Base-by-base conservation (phyloP, 2,797 vertebrate genomes). In the Pipistrellus kuhlii region DNA sequence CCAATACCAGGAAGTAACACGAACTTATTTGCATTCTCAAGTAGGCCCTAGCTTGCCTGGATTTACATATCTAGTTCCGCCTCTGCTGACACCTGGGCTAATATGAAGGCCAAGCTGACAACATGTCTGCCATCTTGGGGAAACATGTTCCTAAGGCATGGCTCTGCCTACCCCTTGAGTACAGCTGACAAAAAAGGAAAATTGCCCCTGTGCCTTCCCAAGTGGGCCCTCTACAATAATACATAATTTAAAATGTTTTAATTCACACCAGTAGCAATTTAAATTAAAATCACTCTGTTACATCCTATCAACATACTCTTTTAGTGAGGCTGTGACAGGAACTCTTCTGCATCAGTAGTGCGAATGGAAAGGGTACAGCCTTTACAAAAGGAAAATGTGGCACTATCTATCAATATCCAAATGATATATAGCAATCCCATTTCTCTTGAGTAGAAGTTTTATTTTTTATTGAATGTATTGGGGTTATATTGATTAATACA, bases 251-350 rank as follows among this genome's bases (percentile, higher is more conserved):
- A 78, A 88, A 72, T 83, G 38, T 48, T 91, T 78, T 51, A 68
- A 4, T 84, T 84, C 23, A 84, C 27, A 80, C 18, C 30, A 84
- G 38, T 27, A 87, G 53, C 87, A 48, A 72, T 83, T 72, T 90
- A 62, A 77, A 90, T 55, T 30, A 84, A 88, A 87, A 83, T 44
- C 20, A 88, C 4, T 55, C 55, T 51, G 77, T 87, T 66, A 78
- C 5, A 64, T 46, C 20, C 21, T n/a, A 46, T 77, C 27, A 51
- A 66, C 13, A 77, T 55, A 66, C n/a, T 59, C 51, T 71, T 13
- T 32, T 71, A 55, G 41, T 46, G 11, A 85, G n/a, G 38, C 12
- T 48, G 23, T 57, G 25, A 59, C 8, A 35, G 25, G 53, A 77
- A 57, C 9, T 64, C 69, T 14, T 72, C 62, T 55, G 17, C 2